Base-by-base conservation (phyloP, 2,888 invertebrate species). In the Podabrus alpinus region DNA sequence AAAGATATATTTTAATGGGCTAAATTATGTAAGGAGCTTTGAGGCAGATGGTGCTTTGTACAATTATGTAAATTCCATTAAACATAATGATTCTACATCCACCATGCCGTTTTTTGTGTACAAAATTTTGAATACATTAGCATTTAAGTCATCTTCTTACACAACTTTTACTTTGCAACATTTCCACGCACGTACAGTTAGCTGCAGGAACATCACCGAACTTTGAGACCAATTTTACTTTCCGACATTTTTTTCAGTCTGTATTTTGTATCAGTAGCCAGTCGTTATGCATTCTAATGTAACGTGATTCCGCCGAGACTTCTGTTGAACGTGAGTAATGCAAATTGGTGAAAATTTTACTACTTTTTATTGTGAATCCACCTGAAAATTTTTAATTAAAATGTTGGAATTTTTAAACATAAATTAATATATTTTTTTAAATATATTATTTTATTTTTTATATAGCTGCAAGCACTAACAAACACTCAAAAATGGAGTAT, bases 341-440 rank as follows among this genome's bases (percentile, higher is more conserved):
- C 81, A 83, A 84, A 83, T 83, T 83, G 80, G 79, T 77, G 74
- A 82, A 82, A 83, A 83, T 81, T 80, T 81, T 80, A 80, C 81
- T 80, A 78, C 62, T 19, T 81, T 82, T 82, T 82, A 83, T 83
- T 83, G 81, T 80, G 79, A 82, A 83, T 83, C 81, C 82, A 84
- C 84, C 81, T 79, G 82, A 81, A 81, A 80, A 82, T 81, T 80
- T 83, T 82, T 83, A 77, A 74, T 77, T 74, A 74, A 66, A 9
- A 60, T 71, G 68, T 76, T 76, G 66, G 66, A n/a, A 45, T 45
- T 45, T 45, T 45, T 45, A n/a, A 5, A 73, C n/a, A n/a, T n/a
- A n/a, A 76, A 76, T 76, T 71, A 69, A 75, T 45, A 2, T 9
- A 2, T n/a, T 45, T 9, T 45, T 45, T 45, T 0, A 45, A 45